phyloP scores from a whole-genome alignment of 2,888 invertebrate genomes.

The Alitta virens region DNA sequence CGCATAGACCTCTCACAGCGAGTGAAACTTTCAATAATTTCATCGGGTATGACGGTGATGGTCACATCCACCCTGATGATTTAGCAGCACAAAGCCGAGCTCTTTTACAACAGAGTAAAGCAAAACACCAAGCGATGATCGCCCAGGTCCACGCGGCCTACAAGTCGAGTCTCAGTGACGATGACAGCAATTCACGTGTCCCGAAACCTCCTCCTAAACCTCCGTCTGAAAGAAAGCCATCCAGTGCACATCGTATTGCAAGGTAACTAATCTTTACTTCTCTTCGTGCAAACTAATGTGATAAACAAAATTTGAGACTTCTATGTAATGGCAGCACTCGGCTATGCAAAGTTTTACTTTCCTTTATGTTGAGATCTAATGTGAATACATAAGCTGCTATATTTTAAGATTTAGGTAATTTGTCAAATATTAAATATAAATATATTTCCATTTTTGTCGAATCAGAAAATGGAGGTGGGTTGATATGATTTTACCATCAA shows the following conservation, averaged over 20 bases:
- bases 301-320: too few relatives aligned
- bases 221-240: slow-evolving; percentile 32
- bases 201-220: slow-evolving; percentile 45
- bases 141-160: slow-evolving; percentile 52
- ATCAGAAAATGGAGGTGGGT: too few relatives aligned
- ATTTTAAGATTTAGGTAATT: too few relatives aligned
- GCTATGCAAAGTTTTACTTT: too few relatives aligned
- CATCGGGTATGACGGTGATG: slow-evolving; percentile 28
- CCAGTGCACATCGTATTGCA: slow-evolving; percentile 35
- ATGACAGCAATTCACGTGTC: slow-evolving; percentile 25
- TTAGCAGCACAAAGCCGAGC: slow-evolving; percentile 38
- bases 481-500: too few relatives aligned
- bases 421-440: too few relatives aligned
- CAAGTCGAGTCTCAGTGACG: slow-evolving; percentile 25
- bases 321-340: too few relatives aligned
- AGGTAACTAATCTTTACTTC: too few relatives aligned
- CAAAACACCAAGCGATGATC: slow-evolving; percentile 55
- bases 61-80: slow-evolving; percentile 14
- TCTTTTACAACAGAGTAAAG: slow-evolving; percentile 49
- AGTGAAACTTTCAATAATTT: slow-evolving; percentile 49
- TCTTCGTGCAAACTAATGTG: too few relatives aligned
- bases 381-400: too few relatives aligned
- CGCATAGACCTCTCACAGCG: slow-evolving; percentile 26
- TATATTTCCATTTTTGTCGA: too few relatives aligned
- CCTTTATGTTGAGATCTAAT: too few relatives aligned